phyloP scores from a whole-genome alignment of 2,888 invertebrate species.

The Meghimatium bilineatum region DNA sequence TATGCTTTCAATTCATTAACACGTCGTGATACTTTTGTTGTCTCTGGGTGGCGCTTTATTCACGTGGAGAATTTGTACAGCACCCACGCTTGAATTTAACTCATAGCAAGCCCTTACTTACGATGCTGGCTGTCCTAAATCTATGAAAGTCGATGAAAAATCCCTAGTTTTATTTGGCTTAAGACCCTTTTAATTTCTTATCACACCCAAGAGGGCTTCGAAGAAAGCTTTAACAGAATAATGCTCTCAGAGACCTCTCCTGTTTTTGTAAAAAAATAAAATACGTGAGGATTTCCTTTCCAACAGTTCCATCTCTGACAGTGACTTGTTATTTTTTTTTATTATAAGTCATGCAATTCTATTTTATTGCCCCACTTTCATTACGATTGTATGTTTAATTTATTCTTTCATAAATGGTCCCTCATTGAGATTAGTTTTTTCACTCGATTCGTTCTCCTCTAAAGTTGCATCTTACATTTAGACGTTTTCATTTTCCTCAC shows the following conservation, averaged over 20 bases:
- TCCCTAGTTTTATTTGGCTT: conserved; percentile 32
- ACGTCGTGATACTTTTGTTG: conserved; percentile 2
- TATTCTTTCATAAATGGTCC: no score
- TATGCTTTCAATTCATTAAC: conserved; percentile 40
- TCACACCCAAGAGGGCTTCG: conserved; percentile 3
- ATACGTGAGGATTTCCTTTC: not conserved
- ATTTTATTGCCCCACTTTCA: no score
- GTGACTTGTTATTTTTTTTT: not conserved
- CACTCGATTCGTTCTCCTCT: no score
- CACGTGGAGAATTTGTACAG: not conserved
- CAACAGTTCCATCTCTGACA: not conserved
- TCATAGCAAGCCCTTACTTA: not conserved
- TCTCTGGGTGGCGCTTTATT: not conserved
- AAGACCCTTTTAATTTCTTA: conserved; percentile 21
- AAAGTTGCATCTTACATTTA: no score
- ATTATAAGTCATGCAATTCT: no score
- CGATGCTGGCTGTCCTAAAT: not conserved
- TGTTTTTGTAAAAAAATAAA: not conserved
- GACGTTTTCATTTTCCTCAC: no score
- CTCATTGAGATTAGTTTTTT: no score
- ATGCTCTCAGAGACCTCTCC: not conserved
- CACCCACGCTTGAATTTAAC: not conserved
- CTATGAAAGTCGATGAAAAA: conserved; percentile 11
- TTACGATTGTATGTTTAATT: no score
- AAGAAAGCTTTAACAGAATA: not conserved